Base-by-base conservation (phyloP, 2,888 invertebrate genomes). In the Euproctis similis region DNA sequence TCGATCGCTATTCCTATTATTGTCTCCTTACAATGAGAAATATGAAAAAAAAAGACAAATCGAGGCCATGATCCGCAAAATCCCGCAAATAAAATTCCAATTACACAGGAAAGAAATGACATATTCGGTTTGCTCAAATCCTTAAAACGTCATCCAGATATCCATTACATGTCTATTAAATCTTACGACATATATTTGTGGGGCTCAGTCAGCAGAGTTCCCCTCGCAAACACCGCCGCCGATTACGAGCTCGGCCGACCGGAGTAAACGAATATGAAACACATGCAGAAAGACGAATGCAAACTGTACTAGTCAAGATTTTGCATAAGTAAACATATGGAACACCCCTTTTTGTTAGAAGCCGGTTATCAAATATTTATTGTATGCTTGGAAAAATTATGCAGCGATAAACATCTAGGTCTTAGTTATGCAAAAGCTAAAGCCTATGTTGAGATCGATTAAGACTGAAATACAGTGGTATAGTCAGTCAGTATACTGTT, bases 131-230 rank as follows among this genome's bases (percentile, higher is more conserved):
- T 84, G 82, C 84, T 66, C 81, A 84, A 84, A 84, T 82, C 84
- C 84, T 84, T 82, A 82, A 82, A 82, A 77, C 74, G 84, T 82
- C 84, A 84, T 84, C 80, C 81, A 81, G 82, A 84, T 82, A 84
- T 84, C 84, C 81, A 84, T 84, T 82, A 84, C 84, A 84, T 82
- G 80, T 82, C 80, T 82, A 84, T 84, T 84, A 84, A 82, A 82
- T 82, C 84, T 82, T 76, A 82, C 81, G 84, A 84, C 84, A 82
- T 81, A 82, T 82, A 82, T 81, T 81, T 74, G 84, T 73, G 75
- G 77, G 81, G 78, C 73, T 62, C 69, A 60, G 78, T 81, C 80
- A 80, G 77, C 81, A 76, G 63, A 59, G 68, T 59, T 74, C 78
- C 84, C 81, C 82, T 80, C 68, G 82, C 81, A 82, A 82, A 81